Base-by-base conservation (phyloP, 2,113 vertebrate species). In the Cygnus atratus region DNA sequence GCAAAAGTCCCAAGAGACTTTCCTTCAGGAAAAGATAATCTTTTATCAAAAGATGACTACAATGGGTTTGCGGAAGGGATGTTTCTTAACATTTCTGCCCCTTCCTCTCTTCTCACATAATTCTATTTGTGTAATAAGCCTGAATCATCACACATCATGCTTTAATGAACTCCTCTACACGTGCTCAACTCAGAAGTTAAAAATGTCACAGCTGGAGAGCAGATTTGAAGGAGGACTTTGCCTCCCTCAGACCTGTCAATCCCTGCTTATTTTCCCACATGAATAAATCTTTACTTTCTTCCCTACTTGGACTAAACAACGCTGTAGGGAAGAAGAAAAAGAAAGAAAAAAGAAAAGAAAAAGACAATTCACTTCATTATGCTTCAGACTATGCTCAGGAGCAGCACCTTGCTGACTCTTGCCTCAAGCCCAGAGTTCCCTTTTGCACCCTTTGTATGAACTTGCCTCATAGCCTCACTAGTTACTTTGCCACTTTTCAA, bases 301-400 rank as follows among this genome's bases (percentile, higher is more conserved):
- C 35, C 20, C 11, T 33, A 33, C 14, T 41, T 35, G 68, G 29
- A 33, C 28, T 31, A 33, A 71, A 29, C 18, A 59, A 71, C 35
- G 4, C 13, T 46, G 41, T 29, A 65, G 3, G 29, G 5, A 19
- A 21, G 13, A 10, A 21, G 13, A 22, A 54, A 52, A 37, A 20
- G 6, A 4, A 5, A 3, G 13, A 10, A 7, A 25, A 10, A 18
- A 3, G 1, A 3, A 10, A 29, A 11, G 12, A 7, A 26, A 22
- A 8, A 29, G 4, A 35, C 6, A 15, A 39, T 22, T 54, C 44
- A 63, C 3, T 75, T 87, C 24, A 55, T 9, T 13, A 31, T 66
- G 25, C 20, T 33, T 67, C 16, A 4, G 35, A n/a, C 3, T 4
- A 82, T 75, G 28, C 16, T 18, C 37, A 76, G 66, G 26, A 88